These are phyloP conservation scores for Hydropotes inermis DNA, from an alignment of 2,113 vertebrate species.

Conservation along the genomic window DNA sequence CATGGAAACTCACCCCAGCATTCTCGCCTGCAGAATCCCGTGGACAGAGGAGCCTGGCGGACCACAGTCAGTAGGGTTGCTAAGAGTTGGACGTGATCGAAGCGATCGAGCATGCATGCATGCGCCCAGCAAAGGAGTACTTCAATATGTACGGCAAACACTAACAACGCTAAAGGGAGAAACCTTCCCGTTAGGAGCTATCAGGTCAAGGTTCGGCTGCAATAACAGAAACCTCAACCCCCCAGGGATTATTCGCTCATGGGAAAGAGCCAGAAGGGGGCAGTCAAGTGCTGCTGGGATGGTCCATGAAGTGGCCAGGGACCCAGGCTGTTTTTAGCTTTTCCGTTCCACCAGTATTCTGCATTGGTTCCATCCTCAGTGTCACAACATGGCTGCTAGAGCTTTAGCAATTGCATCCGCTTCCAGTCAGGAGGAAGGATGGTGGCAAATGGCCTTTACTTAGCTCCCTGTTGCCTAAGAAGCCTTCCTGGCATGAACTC, in stretches of 20 bases:
- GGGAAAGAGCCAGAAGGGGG: background rate
- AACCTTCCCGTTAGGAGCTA: background rate
- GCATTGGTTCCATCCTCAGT: background rate
- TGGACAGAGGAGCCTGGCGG: background rate
- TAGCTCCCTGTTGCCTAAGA: background rate
- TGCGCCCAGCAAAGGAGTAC: background rate
- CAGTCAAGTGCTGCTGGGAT: background rate
- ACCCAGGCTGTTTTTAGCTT: fast-evolving
- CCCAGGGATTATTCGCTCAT: fast-evolving
- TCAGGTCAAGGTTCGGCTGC: background rate
- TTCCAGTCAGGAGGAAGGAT: background rate
- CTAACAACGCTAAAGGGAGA: fast-evolving
- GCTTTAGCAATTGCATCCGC: background rate
- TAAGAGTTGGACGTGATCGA: fast-evolving
- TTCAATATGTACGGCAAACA: fast-evolving
- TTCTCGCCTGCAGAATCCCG: background rate
- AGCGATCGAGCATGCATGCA: fast-evolving
- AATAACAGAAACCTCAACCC: background rate
- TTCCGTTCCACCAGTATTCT: fast-evolving
- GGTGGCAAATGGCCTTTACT: background rate
- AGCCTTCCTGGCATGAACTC: background rate
- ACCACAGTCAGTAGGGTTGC: background rate
- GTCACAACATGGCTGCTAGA: background rate
- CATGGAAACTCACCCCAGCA: background rate
- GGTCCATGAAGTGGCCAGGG: background rate